Base-by-base conservation (phyloP, 2,888 invertebrate species). In the Apomyelois bistriatella region DNA sequence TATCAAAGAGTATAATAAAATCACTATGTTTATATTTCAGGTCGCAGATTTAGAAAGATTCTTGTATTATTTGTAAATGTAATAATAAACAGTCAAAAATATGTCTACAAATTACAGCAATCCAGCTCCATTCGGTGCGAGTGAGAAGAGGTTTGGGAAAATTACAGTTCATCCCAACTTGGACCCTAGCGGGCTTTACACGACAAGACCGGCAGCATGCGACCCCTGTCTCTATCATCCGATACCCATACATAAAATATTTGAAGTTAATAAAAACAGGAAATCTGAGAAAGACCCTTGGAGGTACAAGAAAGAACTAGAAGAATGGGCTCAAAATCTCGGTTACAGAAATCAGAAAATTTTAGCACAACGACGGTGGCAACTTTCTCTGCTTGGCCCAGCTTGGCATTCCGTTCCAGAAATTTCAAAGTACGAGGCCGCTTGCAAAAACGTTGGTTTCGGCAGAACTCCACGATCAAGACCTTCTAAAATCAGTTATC, bases 271-370 rank as follows among this genome's bases (percentile, higher is more conserved):
- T 32, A 75, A 64, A 55, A 65, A 61, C 36, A 66, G 60, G 42
- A 69, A 59, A 43, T 58, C 52, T 7, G 62, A 67, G 35, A 81
- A 83, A 61, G 83, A 84, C 41, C 81, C 84, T 1, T 89, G 88
- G 88, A 72, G 65, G 55, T 81, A 79, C 56, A 85, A 87, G 63
- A 74, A 57, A 8, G 85, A 85, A 55, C 62, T 87, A 10, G 88
- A 88, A 59, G 84, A 82, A 22, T 89, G 88, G 88, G 71, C 82
- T 1, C 64, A 63, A 57, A 84, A 89, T 60, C 74, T 89, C 35
- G 88, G 88, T 4, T 89, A 85, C 54, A 77, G 87, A 59, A 88
- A 89, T 56, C 80, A 80, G 64, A 68, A 69, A 54, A 55, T 86
- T 15, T 70, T 89, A 6, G 68, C 70, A 10, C 53, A 63, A 36